A percentile compares a stretch with the other conserved stretches of the same genome.
Conservation (phyloP, 53 echinoderm and acorn worm genomes). For the Pentamera pediparva region DNA sequence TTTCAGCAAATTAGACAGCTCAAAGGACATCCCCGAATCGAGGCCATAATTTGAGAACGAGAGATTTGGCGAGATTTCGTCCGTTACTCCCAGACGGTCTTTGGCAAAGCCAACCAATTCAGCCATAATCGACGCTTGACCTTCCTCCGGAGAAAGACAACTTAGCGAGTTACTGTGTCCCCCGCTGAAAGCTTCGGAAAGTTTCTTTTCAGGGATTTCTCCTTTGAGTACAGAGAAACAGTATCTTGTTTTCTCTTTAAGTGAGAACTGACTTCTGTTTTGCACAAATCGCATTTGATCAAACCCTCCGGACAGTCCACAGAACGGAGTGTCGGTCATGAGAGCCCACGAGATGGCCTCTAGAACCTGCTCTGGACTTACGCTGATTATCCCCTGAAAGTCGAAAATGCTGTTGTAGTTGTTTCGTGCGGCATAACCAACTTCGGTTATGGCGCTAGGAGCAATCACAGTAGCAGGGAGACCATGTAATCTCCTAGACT, state of each 20-base stretch:
- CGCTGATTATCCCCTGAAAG: neutral
- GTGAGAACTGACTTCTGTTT: neutral
- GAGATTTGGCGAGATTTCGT: neutral
- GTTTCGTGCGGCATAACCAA: neutral
- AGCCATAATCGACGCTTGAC: neutral
- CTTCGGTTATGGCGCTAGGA: neutral
- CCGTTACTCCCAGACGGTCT: neutral
- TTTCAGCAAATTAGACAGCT: neutral
- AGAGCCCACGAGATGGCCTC: neutral
- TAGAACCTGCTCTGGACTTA: neutral
- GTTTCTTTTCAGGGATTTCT: neutral
- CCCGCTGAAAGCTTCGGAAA: neutral
- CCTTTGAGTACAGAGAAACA: neutral
- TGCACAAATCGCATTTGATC: neutral
- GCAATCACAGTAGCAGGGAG: constrained; percentile 52
- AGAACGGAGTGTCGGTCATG: neutral
- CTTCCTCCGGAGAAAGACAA: neutral
- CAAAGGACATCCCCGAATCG: neutral
- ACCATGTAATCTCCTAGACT: constrained; percentile 25
- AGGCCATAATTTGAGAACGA: neutral
- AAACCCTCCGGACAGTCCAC: neutral
- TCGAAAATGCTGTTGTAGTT: neutral
- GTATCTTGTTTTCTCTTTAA: neutral
- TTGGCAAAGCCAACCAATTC: neutral
- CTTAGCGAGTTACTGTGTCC: neutral